Percentiles rank a stretch among this genome's conserved stretches.
Evolutionary conservation across 2,888 invertebrate species (phyloP).

Genomic region (Rhamphomyia laevipes): DNA sequence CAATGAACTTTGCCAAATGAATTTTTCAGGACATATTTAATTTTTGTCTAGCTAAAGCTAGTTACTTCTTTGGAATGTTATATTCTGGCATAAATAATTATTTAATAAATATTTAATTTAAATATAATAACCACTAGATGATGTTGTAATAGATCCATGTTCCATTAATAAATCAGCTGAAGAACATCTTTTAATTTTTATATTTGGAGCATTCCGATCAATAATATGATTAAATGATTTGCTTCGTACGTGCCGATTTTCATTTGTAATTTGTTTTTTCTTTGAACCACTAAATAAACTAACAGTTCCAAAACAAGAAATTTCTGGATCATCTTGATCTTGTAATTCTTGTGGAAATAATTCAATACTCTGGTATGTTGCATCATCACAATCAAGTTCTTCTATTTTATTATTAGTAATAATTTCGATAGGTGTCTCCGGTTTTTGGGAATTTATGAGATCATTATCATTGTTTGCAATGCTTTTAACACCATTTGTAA

Average conservation of each 20-base stretch:
- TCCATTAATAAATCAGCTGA: slow-evolving; percentile 31
- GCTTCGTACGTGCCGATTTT: slow-evolving; percentile 26
- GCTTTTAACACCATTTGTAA: neutral
- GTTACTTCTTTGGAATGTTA: too few relatives aligned
- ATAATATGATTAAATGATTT: slow-evolving; percentile 26
- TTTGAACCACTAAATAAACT: slow-evolving; percentile 19
- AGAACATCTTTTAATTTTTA: slow-evolving; percentile 26
- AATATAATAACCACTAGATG: neutral
- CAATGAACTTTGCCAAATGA: too few relatives aligned
- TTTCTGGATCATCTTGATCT: slow-evolving; percentile 18
- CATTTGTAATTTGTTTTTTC: slow-evolving; percentile 10
- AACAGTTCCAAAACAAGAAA: slow-evolving; percentile 31
- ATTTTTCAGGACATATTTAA: too few relatives aligned
- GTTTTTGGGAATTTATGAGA: neutral
- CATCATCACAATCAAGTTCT: neutral
- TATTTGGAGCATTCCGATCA: neutral
- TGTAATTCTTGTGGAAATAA: slow-evolving; percentile 10
- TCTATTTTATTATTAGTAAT: neutral
- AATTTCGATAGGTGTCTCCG: neutral
- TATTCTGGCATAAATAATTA: too few relatives aligned
- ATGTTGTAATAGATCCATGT: neutral
- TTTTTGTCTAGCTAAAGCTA: too few relatives aligned
- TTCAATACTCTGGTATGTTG: slow-evolving; percentile 2
- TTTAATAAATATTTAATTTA: neutral
- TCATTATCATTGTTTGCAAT: neutral